These are phyloP conservation scores for Lithophane leautieri DNA, from an alignment of 2,888 invertebrate genomes.

Conservation along the genomic window DNA sequence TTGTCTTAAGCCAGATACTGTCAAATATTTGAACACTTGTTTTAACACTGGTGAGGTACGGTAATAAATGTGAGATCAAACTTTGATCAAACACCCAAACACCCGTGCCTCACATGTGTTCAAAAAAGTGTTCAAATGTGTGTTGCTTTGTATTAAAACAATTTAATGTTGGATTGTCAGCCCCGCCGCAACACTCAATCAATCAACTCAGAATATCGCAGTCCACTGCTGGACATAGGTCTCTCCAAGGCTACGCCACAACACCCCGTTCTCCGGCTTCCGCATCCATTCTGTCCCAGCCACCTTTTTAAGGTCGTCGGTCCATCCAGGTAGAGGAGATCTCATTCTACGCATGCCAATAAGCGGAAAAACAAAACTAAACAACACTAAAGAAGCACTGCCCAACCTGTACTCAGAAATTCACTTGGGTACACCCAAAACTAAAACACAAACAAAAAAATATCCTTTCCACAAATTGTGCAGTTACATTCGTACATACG, in stretches of 20 bases:
- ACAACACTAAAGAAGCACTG: neutral
- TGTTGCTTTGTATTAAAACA: too few species aligned
- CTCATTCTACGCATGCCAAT: neutral
- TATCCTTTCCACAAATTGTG: constrained; percentile 43
- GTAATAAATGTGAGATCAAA: too few species aligned
- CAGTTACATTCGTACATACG: constrained; percentile 42
- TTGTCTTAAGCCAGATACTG: too few species aligned
- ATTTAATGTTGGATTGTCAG: neutral
- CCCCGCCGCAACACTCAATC: neutral
- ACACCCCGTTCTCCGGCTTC: neutral
- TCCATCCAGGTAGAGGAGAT: neutral
- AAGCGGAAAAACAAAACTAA: neutral
- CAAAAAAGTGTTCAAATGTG: too few species aligned
- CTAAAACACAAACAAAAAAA: constrained; percentile 26
- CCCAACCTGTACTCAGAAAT: neutral
- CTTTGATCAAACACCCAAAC: too few species aligned
- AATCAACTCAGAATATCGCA: neutral
- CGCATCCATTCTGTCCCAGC: neutral
- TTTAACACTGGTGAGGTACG: too few species aligned
- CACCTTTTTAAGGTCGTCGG: neutral
- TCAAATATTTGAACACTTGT: too few species aligned
- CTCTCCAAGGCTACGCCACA: neutral
- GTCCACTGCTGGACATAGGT: neutral
- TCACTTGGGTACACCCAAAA: constrained; percentile 24
- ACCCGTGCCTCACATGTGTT: too few species aligned